Base-by-base conservation (phyloP, 1,140 invertebrate species). In the Lucilia cuprina region DNA sequence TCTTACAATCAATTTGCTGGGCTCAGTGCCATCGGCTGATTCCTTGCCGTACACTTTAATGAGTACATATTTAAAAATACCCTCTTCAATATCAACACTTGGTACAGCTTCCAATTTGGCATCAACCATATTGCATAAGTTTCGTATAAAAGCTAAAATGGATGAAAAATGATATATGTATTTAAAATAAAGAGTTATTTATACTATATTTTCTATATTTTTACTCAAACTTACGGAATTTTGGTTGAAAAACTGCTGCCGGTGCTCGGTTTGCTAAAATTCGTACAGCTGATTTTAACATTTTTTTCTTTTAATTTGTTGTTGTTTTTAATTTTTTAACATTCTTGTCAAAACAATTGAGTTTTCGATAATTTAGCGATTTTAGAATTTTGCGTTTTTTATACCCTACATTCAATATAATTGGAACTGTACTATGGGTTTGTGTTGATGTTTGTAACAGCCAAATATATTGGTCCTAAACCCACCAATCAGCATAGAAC, bases 41-140 rank as follows among this genome's bases (percentile, higher is more conserved):
- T 93, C 92, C 4, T 87, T 86, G 60, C 91, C 92, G 83, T 92
- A 92, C 1, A 97, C 93, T 87, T 96, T 94, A 49, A 97, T 94
- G n/a, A 97, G 91, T 86, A 97, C 94, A 87, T 97, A 98, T 88
- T 98, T 98, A 87, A 97, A 97, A 78, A 93, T 93, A 47, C 96
- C 96, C 84, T 91, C 87, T 86, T 96, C 95, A 86, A 97, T 97
- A 83, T 96, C 95, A n/a, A 96, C 96, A 87, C 94, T 93, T 0
- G 94, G 91, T 50, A 97, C 89, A 74, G 91, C 86, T 41, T 92
- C 86, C 19, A 91, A 85, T 74, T 85, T 83, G 80, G 87, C 84
- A 65, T 86, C 86, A 5, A 86, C 82, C 88, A 94, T 89, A 84
- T 87, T 86, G 13, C n/a, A 70, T 21, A 70, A 19, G 65, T 70